These are phyloP conservation scores for Timema cristinae DNA, from an alignment of 2,888 invertebrate species.

Conservation along the genomic window DNA sequence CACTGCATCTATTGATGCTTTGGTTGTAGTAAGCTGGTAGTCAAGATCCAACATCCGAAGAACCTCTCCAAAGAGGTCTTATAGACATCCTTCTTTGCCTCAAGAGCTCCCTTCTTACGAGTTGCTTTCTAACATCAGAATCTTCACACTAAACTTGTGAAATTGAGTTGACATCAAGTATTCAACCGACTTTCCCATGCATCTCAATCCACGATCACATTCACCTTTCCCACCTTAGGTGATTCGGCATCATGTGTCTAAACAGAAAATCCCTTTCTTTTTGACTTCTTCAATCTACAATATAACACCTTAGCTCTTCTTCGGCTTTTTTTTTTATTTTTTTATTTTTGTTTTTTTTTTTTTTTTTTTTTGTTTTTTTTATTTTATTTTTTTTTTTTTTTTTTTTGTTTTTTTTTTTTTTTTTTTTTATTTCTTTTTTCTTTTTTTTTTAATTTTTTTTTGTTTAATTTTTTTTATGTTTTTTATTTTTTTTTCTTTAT, in stretches of 20 bases:
- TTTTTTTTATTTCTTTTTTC: no score
- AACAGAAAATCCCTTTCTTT: constrained; percentile 80
- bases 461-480: no score
- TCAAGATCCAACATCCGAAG: constrained; percentile 77
- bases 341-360: no score
- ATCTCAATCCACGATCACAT: constrained; percentile 68
- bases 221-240: constrained; percentile 75
- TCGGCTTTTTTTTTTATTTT: no score
- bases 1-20: constrained; percentile 36
- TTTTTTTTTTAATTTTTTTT: no score
- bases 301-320: constrained; percentile 73
- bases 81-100: constrained; percentile 59
- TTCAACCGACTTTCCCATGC: constrained; percentile 83
- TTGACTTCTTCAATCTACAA: constrained; percentile 67
- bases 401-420: no score
- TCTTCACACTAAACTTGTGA: constrained; percentile 55
- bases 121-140: constrained; percentile 28
- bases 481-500: no score
- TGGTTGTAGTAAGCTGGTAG: constrained; percentile 56
- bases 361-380: no score
- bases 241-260: constrained; percentile 67
- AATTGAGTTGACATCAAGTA: constrained; percentile 66
- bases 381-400: no score
- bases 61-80: constrained; percentile 81
- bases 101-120: constrained; percentile 30